These are phyloP conservation scores for Carassius carassius DNA, from an alignment of 2,113 vertebrate genomes.

Conservation along the genomic window DNA sequence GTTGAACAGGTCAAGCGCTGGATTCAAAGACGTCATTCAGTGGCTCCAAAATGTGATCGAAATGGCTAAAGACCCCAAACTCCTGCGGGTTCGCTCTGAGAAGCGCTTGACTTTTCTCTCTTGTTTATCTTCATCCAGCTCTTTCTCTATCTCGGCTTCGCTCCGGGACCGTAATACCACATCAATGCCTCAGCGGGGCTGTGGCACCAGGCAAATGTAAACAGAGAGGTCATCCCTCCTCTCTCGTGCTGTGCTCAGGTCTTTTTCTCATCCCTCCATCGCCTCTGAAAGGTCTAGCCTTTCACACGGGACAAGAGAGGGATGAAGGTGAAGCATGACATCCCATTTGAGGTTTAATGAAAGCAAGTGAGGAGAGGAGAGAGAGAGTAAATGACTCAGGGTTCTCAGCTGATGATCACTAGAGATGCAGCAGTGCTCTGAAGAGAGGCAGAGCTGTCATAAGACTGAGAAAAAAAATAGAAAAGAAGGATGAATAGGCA, in stretches of 20 bases:
- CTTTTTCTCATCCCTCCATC: constrained; percentile 42
- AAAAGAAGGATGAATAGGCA: constrained; percentile 2
- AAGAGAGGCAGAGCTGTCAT: constrained; percentile 17
- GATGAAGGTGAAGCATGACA: constrained; percentile 41
- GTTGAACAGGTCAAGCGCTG: constrained; percentile 1
- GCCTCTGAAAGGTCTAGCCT: constrained; percentile 38
- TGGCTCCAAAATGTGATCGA: constrained; percentile 16
- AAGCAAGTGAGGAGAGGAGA: neutral
- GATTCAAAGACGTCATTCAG: constrained; percentile 30
- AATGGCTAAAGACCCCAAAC: constrained; percentile 15
- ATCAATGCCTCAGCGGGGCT: constrained; percentile 50
- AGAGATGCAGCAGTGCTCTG: constrained; percentile 14
- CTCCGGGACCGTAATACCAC: constrained; percentile 30
- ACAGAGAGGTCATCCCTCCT: constrained; percentile 50
- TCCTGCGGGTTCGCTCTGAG: constrained; percentile 42
- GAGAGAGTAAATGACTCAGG: constrained; percentile 13
- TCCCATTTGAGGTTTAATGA: constrained; percentile 41
- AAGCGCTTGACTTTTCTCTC: constrained; percentile 44
- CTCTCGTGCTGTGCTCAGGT: constrained; percentile 32
- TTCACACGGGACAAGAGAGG: constrained; percentile 48
- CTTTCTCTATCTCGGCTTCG: constrained; percentile 24
- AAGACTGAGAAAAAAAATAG: neutral
- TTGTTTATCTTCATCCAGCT: constrained; percentile 25
- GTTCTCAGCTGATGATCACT: constrained; percentile 10
- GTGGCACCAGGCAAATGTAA: constrained; percentile 53